These are phyloP conservation scores for Drosophila novamexicana DNA, from an alignment of 1,140 invertebrate species.

Conservation along the genomic window DNA sequence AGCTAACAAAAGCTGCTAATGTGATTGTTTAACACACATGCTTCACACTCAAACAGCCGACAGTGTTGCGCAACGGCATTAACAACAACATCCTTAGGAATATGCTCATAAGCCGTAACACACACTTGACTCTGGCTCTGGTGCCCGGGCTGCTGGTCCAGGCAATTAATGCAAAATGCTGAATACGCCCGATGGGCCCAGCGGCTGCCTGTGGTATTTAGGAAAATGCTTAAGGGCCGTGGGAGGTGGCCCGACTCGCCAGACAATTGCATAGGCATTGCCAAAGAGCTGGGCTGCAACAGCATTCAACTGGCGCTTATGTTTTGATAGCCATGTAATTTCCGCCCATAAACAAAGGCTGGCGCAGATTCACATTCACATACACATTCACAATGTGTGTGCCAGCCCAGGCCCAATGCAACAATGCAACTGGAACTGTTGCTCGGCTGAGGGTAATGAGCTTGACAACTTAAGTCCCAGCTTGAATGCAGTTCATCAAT, in stretches of 20 bases:
- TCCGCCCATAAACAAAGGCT: slow-evolving; percentile 71
- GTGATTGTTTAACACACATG: slow-evolving; percentile 16
- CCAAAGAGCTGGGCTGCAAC: slow-evolving; percentile 25
- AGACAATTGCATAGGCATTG: slow-evolving; percentile 65
- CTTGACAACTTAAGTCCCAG: slow-evolving; percentile 14
- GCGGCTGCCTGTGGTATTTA: slow-evolving; percentile 12
- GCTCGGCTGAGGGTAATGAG: slow-evolving; percentile 30
- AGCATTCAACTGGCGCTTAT: slow-evolving; percentile 74
- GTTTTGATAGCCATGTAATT: slow-evolving; percentile 80
- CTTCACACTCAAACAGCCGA: slow-evolving; percentile 53
- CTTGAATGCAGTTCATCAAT: slow-evolving; percentile 1
- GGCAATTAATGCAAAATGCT: slow-evolving; percentile 66
- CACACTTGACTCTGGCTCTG: slow-evolving; percentile 22
- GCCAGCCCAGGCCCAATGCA: slow-evolving; percentile 19
- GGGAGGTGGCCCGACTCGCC: slow-evolving; percentile 1
- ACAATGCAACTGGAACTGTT: slow-evolving; percentile 5
- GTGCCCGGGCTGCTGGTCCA: slow-evolving; percentile 18
- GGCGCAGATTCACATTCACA: slow-evolving; percentile 5
- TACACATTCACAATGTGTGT: neutral
- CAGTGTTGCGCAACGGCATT: slow-evolving; percentile 28
- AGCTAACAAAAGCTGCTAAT: slow-evolving; percentile 9
- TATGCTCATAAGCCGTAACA: slow-evolving; percentile 37
- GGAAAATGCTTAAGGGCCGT: neutral
- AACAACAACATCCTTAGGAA: slow-evolving; percentile 39
- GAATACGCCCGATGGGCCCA: slow-evolving; percentile 13